phyloP scores from a whole-genome alignment of 1,140 invertebrate genomes.

The Muscidifurax raptorellus region DNA sequence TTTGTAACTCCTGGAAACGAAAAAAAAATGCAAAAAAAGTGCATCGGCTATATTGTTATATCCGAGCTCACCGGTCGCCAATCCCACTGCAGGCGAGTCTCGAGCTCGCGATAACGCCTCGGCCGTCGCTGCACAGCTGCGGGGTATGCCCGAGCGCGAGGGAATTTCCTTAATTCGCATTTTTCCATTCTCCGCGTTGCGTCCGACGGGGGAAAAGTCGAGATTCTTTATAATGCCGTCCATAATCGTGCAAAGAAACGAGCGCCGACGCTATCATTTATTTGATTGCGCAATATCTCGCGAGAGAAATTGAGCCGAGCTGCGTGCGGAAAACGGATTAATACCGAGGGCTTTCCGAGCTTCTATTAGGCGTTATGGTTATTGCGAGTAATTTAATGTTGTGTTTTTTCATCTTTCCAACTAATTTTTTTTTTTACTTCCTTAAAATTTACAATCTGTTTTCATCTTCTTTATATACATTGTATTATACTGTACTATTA shows the following conservation, averaged over 20 bases:
- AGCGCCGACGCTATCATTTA: constrained; percentile 46
- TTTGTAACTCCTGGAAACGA: no score
- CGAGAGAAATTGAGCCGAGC: constrained; percentile 8
- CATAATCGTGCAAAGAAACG: constrained; percentile 37
- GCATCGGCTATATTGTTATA: no score
- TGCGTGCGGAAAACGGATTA: constrained; percentile 22
- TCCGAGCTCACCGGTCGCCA: no score
- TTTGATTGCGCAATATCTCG: constrained; percentile 52
- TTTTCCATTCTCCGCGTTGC: constrained; percentile 33
- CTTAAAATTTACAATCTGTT: no score
- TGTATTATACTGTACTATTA: neutral
- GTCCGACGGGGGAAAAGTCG: constrained; percentile 9
- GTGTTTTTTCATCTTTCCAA: neutral
- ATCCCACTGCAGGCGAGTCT: constrained; percentile 52
- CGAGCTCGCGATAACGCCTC: neutral
- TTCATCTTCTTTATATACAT: no score
- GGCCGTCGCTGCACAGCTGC: constrained; percentile 20
- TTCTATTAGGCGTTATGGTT: constrained; percentile 33
- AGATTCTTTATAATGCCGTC: constrained; percentile 44
- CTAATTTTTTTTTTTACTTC: neutral
- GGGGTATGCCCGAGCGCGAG: neutral
- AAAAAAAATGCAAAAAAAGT: no score
- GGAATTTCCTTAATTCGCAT: constrained; percentile 48
- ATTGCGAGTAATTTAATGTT: constrained; percentile 12
- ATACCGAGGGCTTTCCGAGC: neutral